Evolutionary conservation across 2,797 vertebrate species (phyloP).

Genomic region (Bradypus variegatus): DNA sequence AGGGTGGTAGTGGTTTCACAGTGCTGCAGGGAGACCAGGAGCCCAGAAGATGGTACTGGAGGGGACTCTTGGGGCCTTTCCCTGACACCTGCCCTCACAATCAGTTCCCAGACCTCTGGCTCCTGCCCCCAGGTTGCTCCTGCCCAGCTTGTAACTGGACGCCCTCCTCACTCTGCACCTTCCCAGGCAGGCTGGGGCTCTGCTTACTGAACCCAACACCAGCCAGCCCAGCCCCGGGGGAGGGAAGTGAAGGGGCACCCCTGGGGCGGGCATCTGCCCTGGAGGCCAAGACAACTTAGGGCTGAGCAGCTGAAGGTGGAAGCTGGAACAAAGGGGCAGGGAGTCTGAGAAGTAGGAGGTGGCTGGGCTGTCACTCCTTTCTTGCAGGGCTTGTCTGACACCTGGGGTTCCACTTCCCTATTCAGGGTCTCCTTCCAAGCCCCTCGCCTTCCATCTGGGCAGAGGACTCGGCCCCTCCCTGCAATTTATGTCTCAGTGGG

Average conservation of each 20-base stretch:
- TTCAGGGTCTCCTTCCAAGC: background rate
- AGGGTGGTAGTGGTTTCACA: background rate
- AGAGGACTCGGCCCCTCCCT: background rate
- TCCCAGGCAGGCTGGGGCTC: conserved; percentile 39
- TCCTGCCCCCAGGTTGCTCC: background rate
- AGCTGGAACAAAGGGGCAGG: background rate
- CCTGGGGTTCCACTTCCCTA: background rate
- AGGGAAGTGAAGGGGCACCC: background rate
- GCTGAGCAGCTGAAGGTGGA: background rate
- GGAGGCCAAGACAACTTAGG: background rate
- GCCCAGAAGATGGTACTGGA: background rate
- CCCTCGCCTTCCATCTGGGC: background rate
- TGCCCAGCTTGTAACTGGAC: background rate
- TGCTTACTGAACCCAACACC: conserved; percentile 44
- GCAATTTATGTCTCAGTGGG: background rate
- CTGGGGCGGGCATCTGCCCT: background rate
- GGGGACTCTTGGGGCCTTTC: background rate
- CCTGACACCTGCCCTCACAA: background rate
- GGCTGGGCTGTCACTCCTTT: background rate
- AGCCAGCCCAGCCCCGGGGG: background rate
- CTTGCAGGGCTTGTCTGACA: background rate
- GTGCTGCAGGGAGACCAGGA: background rate
- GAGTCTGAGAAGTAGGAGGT: background rate
- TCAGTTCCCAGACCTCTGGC: background rate
- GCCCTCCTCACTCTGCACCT: conserved; percentile 29